Conservation (phyloP, 2,797 vertebrate genomes). For the Sebastes reedi region DNA sequence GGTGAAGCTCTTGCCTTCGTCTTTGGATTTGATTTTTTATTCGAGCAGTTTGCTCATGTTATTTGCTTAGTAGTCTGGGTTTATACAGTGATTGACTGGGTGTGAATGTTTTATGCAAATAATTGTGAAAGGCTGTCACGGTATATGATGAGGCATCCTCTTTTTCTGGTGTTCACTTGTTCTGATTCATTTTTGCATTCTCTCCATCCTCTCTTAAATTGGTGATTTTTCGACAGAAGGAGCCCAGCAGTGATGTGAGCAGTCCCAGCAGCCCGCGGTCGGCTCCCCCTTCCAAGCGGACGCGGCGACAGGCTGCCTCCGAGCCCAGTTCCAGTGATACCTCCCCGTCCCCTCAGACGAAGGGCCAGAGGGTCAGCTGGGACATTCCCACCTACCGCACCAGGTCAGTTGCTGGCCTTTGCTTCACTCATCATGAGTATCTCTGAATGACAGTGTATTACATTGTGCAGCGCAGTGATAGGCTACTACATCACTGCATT, state of each 20-base stretch:
- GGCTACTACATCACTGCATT: background rate
- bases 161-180: background rate
- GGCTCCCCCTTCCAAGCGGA: constrained; percentile 93
- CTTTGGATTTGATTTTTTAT: background rate
- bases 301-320: constrained; percentile 89
- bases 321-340: constrained; percentile 96
- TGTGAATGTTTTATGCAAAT: background rate
- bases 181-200: background rate
- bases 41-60: background rate
- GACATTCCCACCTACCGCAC: constrained; percentile 91
- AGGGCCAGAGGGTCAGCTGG: constrained; percentile 95
- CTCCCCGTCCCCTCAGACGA: constrained; percentile 89
- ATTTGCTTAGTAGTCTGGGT: background rate
- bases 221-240: constrained; percentile 84
- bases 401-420: constrained; percentile 81
- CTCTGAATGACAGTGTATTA: background rate
- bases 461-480: background rate
- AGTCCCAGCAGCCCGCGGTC: constrained; percentile 90
- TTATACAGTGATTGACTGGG: background rate
- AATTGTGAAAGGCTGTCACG: background rate
- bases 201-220: background rate
- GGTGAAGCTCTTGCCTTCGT: background rate
- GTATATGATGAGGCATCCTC: background rate
- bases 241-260: constrained; percentile 91
- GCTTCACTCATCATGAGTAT: background rate